Evolutionary conservation across 2,797 vertebrate species (phyloP).

Genomic region (Coluber constrictor): DNA sequence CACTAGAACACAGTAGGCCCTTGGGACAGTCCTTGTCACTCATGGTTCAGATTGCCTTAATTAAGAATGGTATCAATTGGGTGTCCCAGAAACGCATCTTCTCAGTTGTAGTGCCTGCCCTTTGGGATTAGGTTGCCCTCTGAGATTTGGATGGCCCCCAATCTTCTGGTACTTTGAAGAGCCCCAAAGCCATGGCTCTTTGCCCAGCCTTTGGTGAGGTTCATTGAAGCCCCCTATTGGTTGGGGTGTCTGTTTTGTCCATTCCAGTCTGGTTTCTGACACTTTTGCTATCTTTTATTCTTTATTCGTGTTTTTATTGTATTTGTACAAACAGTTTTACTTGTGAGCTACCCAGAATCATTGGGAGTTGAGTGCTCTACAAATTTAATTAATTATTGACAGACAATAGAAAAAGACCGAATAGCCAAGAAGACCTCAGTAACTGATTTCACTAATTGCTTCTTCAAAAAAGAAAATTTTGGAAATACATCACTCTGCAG

Average conservation of each 20-base stretch:
- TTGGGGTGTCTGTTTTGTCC: background rate
- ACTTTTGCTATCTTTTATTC: background rate
- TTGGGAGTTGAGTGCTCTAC: background rate
- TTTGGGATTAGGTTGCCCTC: background rate
- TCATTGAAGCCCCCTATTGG: background rate
- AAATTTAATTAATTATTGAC: background rate
- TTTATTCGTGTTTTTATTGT: background rate
- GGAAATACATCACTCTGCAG: background rate
- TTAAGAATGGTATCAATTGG: background rate
- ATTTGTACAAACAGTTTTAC: background rate
- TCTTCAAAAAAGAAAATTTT: background rate
- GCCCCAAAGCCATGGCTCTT: background rate
- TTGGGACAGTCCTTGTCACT: background rate
- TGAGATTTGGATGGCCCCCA: background rate
- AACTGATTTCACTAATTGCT: background rate
- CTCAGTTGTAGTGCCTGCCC: background rate
- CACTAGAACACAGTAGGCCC: background rate
- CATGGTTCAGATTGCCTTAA: background rate
- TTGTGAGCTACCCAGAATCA: background rate
- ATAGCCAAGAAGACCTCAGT: background rate
- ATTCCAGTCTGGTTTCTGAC: background rate
- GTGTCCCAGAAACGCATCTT: background rate
- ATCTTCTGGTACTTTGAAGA: background rate
- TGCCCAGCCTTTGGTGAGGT: background rate
- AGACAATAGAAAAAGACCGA: background rate